Percentiles rank a stretch among this genome's conserved stretches.
Evolutionary conservation across 2,797 vertebrate species (phyloP).

Genomic region (Cheirogaleus major): DNA sequence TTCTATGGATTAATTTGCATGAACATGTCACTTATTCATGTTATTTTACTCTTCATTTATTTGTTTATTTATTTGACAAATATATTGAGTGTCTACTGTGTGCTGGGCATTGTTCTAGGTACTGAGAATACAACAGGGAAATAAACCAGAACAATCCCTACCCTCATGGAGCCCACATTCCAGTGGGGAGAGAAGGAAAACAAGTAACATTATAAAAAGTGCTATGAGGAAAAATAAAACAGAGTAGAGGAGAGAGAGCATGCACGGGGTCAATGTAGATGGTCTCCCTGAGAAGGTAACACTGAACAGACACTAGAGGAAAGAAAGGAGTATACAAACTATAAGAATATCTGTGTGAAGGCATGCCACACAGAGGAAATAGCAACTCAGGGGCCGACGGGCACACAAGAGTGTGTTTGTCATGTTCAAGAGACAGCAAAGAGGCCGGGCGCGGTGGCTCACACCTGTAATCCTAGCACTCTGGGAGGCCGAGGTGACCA

Average conservation of each 20-base stretch:
- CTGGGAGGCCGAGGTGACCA: no score
- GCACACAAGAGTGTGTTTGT: not conserved
- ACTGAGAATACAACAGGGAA: not conserved
- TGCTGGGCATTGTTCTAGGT: not conserved
- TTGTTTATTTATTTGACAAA: not conserved
- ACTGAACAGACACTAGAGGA: not conserved
- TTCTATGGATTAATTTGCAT: not conserved
- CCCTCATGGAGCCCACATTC: not conserved
- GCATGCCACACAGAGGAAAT: not conserved
- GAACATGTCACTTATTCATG: not conserved
- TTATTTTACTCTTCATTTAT: not conserved
- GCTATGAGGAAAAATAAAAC: not conserved
- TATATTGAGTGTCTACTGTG: not conserved
- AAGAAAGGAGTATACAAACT: not conserved
- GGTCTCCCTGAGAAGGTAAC: not conserved
- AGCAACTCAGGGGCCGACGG: not conserved
- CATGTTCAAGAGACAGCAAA: not conserved
- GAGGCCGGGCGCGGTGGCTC: no score
- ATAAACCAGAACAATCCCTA: not conserved
- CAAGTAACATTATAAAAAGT: not conserved
- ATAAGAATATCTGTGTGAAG: not conserved
- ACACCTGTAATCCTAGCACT: no score
- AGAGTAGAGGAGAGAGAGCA: accelerated
- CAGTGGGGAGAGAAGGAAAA: not conserved
- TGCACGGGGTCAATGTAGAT: no score